These are phyloP conservation scores for Engraulis encrasicolus DNA, from an alignment of 2,113 vertebrate species.

Conservation along the genomic window DNA sequence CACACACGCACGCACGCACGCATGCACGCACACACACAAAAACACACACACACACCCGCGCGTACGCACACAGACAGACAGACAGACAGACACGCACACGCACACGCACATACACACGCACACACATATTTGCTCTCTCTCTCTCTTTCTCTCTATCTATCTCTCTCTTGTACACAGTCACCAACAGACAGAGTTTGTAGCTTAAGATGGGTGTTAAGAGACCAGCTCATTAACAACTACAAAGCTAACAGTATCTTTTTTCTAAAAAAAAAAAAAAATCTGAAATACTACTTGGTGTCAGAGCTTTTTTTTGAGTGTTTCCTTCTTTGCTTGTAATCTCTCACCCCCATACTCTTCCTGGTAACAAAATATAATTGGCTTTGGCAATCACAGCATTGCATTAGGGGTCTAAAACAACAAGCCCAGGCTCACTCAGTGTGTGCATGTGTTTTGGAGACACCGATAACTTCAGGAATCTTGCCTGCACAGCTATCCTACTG, in stretches of 20 bases:
- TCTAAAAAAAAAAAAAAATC: neutral
- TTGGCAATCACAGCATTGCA: conserved; percentile 12
- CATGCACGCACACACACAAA: too few relatives aligned
- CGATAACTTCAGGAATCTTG: neutral
- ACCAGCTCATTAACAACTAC: conserved; percentile 74
- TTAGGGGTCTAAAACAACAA: conserved; percentile 9
- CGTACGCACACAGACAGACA: too few relatives aligned
- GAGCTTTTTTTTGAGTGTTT: neutral
- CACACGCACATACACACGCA: too few relatives aligned
- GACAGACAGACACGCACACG: too few relatives aligned
- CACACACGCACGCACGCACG: too few relatives aligned
- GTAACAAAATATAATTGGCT: neutral
- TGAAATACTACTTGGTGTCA: conserved; percentile 8
- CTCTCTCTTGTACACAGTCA: neutral
- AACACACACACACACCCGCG: too few relatives aligned
- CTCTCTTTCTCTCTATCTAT: neutral
- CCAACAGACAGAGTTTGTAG: neutral
- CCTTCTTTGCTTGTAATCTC: neutral
- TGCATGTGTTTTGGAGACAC: too few relatives aligned
- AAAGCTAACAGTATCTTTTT: neutral
- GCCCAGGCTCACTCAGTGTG: neutral
- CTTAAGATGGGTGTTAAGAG: conserved; percentile 58
- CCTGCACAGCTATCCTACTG: neutral
- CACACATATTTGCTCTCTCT: neutral
- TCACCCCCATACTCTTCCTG: neutral